Evolutionary conservation across 2,113 vertebrate genomes (phyloP), one percentile per base, ranked within the genome.

Genomic region (Tenebrosternarchus preto): DNA sequence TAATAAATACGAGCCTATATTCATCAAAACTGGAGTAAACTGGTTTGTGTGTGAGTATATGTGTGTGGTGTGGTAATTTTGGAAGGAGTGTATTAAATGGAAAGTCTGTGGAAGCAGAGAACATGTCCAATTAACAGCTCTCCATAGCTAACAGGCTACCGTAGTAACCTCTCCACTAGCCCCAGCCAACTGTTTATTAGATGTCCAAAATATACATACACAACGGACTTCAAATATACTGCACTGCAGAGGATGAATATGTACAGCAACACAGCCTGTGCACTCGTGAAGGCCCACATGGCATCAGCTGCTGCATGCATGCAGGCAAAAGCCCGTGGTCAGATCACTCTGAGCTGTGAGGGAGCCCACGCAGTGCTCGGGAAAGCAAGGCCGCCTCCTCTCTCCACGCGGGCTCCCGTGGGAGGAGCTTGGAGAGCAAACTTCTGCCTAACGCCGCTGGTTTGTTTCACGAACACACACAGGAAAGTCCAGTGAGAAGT

Each of bases 91-190:
- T n/a, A n/a, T n/a, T n/a, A n/a, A n/a, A n/a, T n/a, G n/a, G n/a
- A n/a, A n/a, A n/a, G n/a, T 39, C 61, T 19, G 24, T 25, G 36
- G 39, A 36, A 11, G 76, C 46, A 57, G 43, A 39, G 56, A 73
- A 80, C 60, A 46, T 68, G 59, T 66, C 72, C 73, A 81, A 81
- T 81, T 33, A 81, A 56, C 71, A 75, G 19, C 61, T 75, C 71
- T 75, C 19, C 29, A 31, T 22, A 31, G 72, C 61, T 68, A 81
- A 81, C 72, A 81, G 79, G 74, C 63, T 27, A 74, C 57, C 66
- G 73, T 69, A 19, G 29, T 61, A 80, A 53, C 71, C 5, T 59
- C 55, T 55, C 70, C 53, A 59, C 50, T 5, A 24, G 56, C n/a
- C 33, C 12, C 43, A 68, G 64, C 31, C 31, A 73, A 68, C 12